Conservation (phyloP, 2,797 vertebrate species). For the Euthynnus affinis region DNA sequence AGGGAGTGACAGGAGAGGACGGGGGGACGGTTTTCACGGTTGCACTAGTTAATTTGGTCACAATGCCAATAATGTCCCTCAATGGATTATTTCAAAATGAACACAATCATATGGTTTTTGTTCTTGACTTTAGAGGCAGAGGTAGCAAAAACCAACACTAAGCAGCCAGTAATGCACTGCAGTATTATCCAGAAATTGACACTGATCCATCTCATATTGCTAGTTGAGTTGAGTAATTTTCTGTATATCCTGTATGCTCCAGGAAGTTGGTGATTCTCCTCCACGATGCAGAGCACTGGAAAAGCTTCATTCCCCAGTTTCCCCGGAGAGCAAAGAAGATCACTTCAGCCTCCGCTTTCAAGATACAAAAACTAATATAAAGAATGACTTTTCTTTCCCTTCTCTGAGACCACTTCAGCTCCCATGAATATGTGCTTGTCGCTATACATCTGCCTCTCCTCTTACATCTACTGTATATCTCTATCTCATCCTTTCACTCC, state of each 20-base stretch:
- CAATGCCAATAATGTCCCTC: neutral
- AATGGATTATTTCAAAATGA: slow-evolving; percentile 17
- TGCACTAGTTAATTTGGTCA: slow-evolving; percentile 25
- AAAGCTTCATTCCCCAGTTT: slow-evolving; percentile 14
- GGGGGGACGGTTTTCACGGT: slow-evolving; percentile 6
- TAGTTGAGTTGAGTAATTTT: slow-evolving; percentile 18
- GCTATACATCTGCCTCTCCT: slow-evolving; percentile 32
- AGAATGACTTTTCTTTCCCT: slow-evolving; percentile 11
- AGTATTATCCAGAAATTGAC: neutral
- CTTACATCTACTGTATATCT: slow-evolving; percentile 35
- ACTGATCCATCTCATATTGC: neutral
- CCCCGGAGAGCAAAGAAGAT: slow-evolving; percentile 23
- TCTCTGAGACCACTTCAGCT: slow-evolving; percentile 55
- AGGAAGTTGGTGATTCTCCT: slow-evolving; percentile 20
- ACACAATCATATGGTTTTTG: slow-evolving; percentile 1
- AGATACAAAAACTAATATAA: slow-evolving; percentile 43
- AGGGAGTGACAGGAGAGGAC: slow-evolving; percentile 39
- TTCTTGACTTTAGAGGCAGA: neutral
- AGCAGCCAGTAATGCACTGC: neutral
- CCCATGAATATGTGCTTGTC: slow-evolving; percentile 35
- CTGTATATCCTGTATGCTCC: neutral
- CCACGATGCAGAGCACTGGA: neutral
- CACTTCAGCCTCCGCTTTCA: slow-evolving; percentile 35
- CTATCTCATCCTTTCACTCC: slow-evolving; percentile 43
- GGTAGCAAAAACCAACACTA: neutral